Evolutionary conservation across 2,113 vertebrate species (phyloP), one percentile per base, ranked within the genome.

Genomic region (Heterochromis multidens): DNA sequence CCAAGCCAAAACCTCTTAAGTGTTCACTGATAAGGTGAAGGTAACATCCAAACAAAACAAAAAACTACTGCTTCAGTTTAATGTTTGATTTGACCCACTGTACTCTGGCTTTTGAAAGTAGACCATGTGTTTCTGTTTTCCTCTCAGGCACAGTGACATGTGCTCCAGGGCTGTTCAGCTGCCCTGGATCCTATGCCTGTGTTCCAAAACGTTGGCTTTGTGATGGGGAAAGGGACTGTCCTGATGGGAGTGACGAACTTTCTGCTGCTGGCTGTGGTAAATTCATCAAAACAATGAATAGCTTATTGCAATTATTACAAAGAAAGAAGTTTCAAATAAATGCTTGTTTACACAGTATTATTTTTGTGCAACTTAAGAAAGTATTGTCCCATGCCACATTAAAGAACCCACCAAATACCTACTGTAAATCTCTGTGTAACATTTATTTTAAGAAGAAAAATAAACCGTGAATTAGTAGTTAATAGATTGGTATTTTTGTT

Each of bases 161-260:
- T 90, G 97, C 97, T 13, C 96, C 96, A 2, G 97, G 97, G 56
- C 96, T 98, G 56, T 99, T 99, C 95, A 97, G 97, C 90, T 99
- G 99, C 88, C 96, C 97, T 1, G 97, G 97, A 54, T 99, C 99
- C 0, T 97, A 97, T 0, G 98, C 98, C 56, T 99, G 99, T 13
- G 98, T 99, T 61, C 98, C 98, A 1, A 96, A 91, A 29, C 97
- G 97, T 88, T 99, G 99, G 99, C 97, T 99, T 49, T 99, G 99
- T 72, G 99, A 99, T 0, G 99, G 98, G 1, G 98, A 99, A 84
- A 95, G 98, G 16, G 99, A 99, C 91, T 99, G 98, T 87, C 98
- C 98, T 4, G 95, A 99, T 7, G 99, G 98, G 9, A 99, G 98
- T 0, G 99, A 99, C 9, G 99, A 99, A 62, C 97, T 99, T 3